These are phyloP conservation scores for Poecile atricapillus DNA, from an alignment of 2,113 vertebrate species.

Conservation along the genomic window DNA sequence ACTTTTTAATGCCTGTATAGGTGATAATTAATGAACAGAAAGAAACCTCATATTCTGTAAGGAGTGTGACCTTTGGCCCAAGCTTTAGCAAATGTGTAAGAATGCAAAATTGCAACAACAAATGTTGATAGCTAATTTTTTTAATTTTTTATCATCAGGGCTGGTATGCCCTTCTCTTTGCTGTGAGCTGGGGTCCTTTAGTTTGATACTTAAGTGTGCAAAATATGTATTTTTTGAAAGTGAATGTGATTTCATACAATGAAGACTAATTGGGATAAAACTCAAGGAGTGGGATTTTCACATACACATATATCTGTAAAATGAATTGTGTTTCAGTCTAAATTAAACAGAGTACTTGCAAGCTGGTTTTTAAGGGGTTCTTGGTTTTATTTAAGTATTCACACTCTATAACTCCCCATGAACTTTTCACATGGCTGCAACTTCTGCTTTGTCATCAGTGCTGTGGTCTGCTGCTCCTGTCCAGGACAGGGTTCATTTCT, in stretches of 20 bases:
- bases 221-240: neutral
- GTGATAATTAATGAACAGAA: neutral
- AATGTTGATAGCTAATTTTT: neutral
- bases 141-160: too few relatives aligned
- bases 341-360: neutral
- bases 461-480: neutral
- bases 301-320: neutral
- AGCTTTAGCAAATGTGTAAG: neutral
- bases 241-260: neutral
- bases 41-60: neutral
- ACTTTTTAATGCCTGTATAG: neutral
- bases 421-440: neutral
- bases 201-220: neutral
- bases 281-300: neutral
- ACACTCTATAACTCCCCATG: fast-evolving
- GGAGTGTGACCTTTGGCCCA: neutral
- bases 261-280: neutral
- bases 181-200: neutral
- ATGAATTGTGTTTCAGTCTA: neutral
- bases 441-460: neutral
- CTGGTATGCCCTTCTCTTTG: neutral
- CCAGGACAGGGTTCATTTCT: too few relatives aligned
- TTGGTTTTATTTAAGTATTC: neutral
- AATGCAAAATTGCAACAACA: neutral
- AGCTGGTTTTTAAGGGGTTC: neutral